A percentile compares a stretch with the other conserved stretches of the same genome.
These are phyloP conservation scores for Leptosomus discolor DNA, from an alignment of 2,113 vertebrate species.

Conservation along the genomic window DNA sequence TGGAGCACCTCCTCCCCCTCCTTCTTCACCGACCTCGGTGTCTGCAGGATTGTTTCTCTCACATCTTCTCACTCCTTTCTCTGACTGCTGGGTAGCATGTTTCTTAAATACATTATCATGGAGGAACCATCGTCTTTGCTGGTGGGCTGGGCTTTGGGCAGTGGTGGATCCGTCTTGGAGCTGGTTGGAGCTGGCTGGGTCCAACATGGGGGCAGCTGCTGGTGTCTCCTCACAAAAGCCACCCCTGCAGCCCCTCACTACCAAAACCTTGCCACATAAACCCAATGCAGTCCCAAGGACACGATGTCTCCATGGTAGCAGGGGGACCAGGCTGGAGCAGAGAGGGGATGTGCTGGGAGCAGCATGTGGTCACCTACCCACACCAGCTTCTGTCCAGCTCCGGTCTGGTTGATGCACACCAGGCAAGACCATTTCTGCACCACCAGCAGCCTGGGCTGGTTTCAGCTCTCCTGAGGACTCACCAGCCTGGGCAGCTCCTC, in stretches of 20 bases:
- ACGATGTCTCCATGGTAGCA: rapidly evolving
- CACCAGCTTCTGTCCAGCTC: background rate
- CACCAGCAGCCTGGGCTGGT: background rate
- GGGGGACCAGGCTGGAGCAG: background rate
- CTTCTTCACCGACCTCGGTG: background rate
- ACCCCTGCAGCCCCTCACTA: background rate
- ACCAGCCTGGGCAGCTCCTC: background rate
- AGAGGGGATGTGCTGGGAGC: rapidly evolving
- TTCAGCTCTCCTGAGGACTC: background rate
- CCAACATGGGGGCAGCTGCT: background rate
- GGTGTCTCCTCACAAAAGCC: background rate
- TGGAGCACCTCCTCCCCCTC: background rate
- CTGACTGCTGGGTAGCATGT: background rate
- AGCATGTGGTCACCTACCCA: rapidly evolving
- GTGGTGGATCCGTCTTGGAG: background rate
- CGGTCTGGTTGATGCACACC: background rate
- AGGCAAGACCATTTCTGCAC: background rate
- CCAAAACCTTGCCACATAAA: background rate
- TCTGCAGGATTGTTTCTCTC: background rate
- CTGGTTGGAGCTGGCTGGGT: background rate
- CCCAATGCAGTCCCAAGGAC: background rate
- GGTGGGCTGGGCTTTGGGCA: background rate
- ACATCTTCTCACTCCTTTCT: background rate
- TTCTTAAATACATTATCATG: background rate
- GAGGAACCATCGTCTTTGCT: background rate